Conservation (phyloP, 1,140 invertebrate species). For the Theocolax elegans region DNA sequence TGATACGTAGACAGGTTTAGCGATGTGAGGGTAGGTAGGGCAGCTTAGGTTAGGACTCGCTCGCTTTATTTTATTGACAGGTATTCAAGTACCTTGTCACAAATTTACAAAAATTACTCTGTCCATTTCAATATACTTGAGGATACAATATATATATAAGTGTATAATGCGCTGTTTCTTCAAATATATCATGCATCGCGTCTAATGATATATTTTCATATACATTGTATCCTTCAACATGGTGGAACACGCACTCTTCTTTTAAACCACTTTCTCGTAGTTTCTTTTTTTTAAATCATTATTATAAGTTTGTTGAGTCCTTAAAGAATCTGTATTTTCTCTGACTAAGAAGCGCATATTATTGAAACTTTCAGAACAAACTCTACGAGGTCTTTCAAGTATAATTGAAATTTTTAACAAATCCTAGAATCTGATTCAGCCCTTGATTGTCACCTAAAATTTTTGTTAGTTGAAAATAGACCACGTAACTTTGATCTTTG, state of each 20-base stretch:
- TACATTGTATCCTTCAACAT: background rate
- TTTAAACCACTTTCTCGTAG: background rate
- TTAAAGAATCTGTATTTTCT: background rate
- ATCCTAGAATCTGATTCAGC: conserved; percentile 35
- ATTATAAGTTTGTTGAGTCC: conserved; percentile 2
- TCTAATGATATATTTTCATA: background rate
- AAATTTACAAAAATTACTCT: too few relatives aligned
- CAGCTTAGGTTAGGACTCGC: too few relatives aligned
- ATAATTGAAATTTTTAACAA: conserved; percentile 19
- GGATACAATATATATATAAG: background rate
- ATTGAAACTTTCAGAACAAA: conserved; percentile 18
- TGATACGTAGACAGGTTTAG: too few relatives aligned
- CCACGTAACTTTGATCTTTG: background rate
- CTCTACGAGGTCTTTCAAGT: conserved; percentile 24
- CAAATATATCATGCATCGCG: background rate
- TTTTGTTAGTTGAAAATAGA: conserved; percentile 34
- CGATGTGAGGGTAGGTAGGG: too few relatives aligned
- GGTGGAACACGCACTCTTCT: background rate
- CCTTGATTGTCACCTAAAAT: conserved; percentile 21
- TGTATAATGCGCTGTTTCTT: background rate
- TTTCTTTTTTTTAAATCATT: background rate
- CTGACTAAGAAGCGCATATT: conserved; percentile 4
- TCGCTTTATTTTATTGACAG: too few relatives aligned
- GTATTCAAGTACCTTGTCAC: too few relatives aligned
- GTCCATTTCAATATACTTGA: too few relatives aligned